A percentile compares a stretch with the other conserved stretches of the same genome.
Evolutionary conservation across 2,797 vertebrate genomes (phyloP).

Genomic region (Lacerta agilis): DNA sequence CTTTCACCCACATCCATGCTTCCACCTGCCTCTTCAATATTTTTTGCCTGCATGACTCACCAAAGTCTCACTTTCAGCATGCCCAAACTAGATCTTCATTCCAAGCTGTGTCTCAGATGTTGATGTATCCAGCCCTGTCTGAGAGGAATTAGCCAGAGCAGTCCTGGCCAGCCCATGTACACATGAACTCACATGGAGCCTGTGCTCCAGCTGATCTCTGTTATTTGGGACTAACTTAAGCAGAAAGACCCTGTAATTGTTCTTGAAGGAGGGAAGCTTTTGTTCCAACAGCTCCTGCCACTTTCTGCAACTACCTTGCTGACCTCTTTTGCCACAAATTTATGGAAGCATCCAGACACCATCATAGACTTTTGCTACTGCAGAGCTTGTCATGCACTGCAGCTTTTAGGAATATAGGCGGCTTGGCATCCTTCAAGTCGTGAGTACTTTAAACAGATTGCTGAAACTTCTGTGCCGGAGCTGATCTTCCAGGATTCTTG

Average conservation of each 20-base stretch:
- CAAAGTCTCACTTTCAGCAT: conserved; percentile 24
- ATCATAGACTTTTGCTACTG: background rate
- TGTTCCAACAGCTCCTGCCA: background rate
- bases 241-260: background rate
- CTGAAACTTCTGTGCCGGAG: background rate
- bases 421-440: background rate
- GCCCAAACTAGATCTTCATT: conserved; percentile 16
- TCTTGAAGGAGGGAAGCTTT: background rate
- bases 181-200: background rate
- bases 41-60: conserved; percentile 9
- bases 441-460: background rate
- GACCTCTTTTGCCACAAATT: background rate
- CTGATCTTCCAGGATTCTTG: background rate
- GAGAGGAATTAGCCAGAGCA: conserved; percentile 32
- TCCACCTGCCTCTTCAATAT: conserved; percentile 14
- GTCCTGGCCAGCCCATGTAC: conserved; percentile 1
- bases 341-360: background rate
- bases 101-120: background rate
- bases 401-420: background rate
- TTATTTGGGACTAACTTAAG: background rate
- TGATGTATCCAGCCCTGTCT: conserved; percentile 27
- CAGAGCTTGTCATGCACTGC: background rate
- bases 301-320: background rate
- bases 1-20: conserved; percentile 1
- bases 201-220: background rate